Evolutionary conservation across 2,888 invertebrate species (phyloP), one percentile per base, ranked within the genome.

Genomic region (Eustalomyia histrio): DNA sequence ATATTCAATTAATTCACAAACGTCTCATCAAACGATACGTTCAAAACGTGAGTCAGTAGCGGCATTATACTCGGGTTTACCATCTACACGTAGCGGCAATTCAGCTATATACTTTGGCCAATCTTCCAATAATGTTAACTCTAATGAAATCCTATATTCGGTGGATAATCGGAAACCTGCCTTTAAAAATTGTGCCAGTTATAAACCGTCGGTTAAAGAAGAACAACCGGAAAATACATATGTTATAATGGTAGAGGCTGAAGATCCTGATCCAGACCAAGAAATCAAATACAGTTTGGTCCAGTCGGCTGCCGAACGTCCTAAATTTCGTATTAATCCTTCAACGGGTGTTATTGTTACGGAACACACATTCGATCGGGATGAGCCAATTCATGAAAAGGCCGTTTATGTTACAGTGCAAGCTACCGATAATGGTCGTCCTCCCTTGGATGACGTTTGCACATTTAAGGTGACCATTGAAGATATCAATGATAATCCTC

Each of bases 381-480:
- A 98, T 88, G 97, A 97, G 87, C 97, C 97, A 8, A 93, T 94
- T 55, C 92, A 95, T 87, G 95, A 94, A 91, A 97, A 94, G 91
- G 96, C 94, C 91, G 94, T 92, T 12, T 97, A 96, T 87, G 93
- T 97, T 64, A 97, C 97, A 39, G 96, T 98, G 8, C 94, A 96
- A 89, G 99, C 97, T 0, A 96, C 95, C 76, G 99, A 99, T 91
- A 96, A 97, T 89, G 99, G 98, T 0, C 93, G 94, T 84, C 97
- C 97, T 0, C 94, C 95, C 61, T 92, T 99, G 68, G 97, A 97
- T 85, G 97, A 97, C 86, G 96, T 97, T 72, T 99, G 99, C 91
- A 97, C 97, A 6, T 96, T 99, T 89, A 96, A 95, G 92, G 96
- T 98, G 72, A 94, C 94, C 83, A 95, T 98, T 83, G 94, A 94